Percentiles rank a stretch among this genome's conserved stretches.
Evolutionary conservation across 2,113 vertebrate species (phyloP).

Genomic region (Illadopsis cleaveri): DNA sequence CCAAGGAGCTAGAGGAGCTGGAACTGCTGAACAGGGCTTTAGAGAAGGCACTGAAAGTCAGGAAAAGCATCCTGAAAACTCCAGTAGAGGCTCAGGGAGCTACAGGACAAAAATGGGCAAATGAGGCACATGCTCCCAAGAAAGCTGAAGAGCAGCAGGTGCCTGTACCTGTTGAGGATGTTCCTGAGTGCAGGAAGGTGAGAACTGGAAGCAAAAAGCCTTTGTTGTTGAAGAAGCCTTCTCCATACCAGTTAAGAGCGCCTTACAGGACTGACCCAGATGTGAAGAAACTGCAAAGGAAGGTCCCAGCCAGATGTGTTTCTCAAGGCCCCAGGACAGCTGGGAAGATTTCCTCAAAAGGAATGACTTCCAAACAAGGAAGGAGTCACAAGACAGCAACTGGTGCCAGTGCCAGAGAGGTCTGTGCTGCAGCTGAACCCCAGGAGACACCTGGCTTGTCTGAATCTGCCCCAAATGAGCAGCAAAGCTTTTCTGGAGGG

Average conservation of each 20-base stretch:
- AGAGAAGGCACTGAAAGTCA: conserved; percentile 84
- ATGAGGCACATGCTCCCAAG: not conserved
- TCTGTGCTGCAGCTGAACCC: not conserved
- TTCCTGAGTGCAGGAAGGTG: not conserved
- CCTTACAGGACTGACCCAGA: conserved; percentile 67
- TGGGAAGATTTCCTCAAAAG: not conserved
- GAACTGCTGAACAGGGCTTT: conserved; percentile 85
- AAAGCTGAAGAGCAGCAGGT: not conserved
- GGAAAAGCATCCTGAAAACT: conserved; percentile 47
- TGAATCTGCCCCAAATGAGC: not conserved
- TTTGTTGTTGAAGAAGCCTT: not conserved
- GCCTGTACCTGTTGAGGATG: not conserved
- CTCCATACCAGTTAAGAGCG: conserved; percentile 20
- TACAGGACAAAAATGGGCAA: not conserved
- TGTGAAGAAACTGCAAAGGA: conserved; percentile 2
- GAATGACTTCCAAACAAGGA: not conserved
- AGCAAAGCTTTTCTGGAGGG: not conserved
- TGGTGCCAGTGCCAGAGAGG: not conserved
- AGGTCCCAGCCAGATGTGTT: not conserved
- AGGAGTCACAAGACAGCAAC: not conserved
- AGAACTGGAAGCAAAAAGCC: not conserved
- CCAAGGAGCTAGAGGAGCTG: conserved; percentile 80
- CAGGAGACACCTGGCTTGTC: not conserved
- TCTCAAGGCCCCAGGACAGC: not conserved
- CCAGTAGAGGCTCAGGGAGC: not conserved